Base-by-base conservation (phyloP, 2,888 invertebrate genomes). In the Tachina lurida region DNA sequence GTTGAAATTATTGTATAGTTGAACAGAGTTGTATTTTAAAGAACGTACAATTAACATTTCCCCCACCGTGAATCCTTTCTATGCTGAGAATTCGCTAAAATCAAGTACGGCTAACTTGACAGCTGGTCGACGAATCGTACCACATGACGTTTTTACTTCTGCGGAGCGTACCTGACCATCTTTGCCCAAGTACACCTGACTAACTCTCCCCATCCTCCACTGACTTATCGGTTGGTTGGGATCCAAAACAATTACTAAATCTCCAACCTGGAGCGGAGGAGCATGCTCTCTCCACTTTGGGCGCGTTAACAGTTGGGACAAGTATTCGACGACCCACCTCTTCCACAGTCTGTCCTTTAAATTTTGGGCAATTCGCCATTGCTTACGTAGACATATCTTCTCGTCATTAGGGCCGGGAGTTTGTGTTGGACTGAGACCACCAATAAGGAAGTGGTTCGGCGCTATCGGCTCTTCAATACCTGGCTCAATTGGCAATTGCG, bases 371-470 rank as follows among this genome's bases (percentile, higher is more conserved):
- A 22, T 22, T 3, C 22, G 22, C 22, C 22, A 22, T 22, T 22
- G 22, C 3, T 22, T 22, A 3, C 22, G 22, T 22, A 22, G 22
- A 22, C 22, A 22, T 22, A 22, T 3, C 22, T 22, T 22, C 22
- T 22, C 22, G 22, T 22, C 22, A 22, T 22, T 3, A 22, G 22
- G 22, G 9, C 22, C 22, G 22, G 22, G 22, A 22, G 22, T 22
- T 22, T 22, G 22, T 22, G 22, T 22, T 1, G 22, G 3, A 22
- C 2, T 22, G 22, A 22, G 22, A 22, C 22, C 22, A 22, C 22
- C 22, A 22, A 22, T 22, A 39, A 88, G 47, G 58, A 86, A 88
- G 31, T 85, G 87, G 52, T 87, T 88, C 4, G 85, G 83, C 3
- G 87, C 87, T 3, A 85, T n/a, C 9, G 81, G 87, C 17, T 87